Base-by-base conservation (phyloP, 2,888 invertebrate genomes). In the Lochmaea capreae region DNA sequence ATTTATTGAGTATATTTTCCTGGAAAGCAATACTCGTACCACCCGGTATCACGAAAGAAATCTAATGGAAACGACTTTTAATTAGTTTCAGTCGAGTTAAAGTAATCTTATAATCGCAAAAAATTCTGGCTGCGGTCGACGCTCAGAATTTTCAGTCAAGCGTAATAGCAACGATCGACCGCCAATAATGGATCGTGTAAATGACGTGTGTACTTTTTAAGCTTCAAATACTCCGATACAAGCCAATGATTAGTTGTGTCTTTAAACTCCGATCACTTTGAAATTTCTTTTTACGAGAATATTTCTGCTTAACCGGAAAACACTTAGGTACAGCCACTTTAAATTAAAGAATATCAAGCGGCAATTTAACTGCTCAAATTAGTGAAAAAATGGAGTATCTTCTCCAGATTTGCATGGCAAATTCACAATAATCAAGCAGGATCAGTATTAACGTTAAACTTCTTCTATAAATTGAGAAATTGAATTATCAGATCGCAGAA, bases 1-100 rank as follows among this genome's bases (percentile, higher is more conserved):
- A n/a, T n/a, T n/a, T 14, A 33, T 59, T 16, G 26, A 18, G 5
- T 4, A 59, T 59, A 2, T 8, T 6, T 59, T 26, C 10, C 11
- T 43, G 22, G 3, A 43, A n/a, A 65, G 18, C 18, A 26, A 26
- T 54, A n/a, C n/a, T n/a, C n/a, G n/a, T n/a, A 18, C 18, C 52
- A 65, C 26, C 71, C 67, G 67, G 65, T 67, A 42, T 71, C 66
- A 65, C 61, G 65, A 71, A 73, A 57, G 68, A 67, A 71, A 71
- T 83, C 81, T 85, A 85, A 86, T 85, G 84, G 84, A 80, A 83
- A 83, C 84, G 85, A 86, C 85, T 86, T 86, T 86, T 86, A 86
- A 86, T 86, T 86, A 86, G 86, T 86, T 86, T 86, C 85, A 85
- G 84, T 83, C 85, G 85, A 85, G 85, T 84, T 85, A 81, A 84